These are phyloP conservation scores for Catagonus wagneri DNA, from an alignment of 2,113 vertebrate species.

Conservation along the genomic window DNA sequence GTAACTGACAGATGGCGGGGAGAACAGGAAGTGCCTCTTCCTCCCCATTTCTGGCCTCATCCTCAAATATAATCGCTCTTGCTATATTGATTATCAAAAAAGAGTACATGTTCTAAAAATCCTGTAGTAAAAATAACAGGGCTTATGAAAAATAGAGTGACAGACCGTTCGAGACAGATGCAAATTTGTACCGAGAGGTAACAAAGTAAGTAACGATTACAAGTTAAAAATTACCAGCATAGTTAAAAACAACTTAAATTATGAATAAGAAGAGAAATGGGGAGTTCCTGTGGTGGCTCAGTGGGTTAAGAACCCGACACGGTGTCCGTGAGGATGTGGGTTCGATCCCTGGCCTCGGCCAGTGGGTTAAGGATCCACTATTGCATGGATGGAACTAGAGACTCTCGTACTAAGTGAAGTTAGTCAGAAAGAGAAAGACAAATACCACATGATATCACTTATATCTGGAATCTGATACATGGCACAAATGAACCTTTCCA, in stretches of 20 bases:
- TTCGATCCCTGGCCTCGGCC: too few relatives aligned
- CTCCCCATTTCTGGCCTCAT: background rate
- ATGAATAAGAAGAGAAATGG: background rate
- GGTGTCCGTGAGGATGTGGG: too few relatives aligned
- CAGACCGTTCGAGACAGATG: background rate
- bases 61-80: background rate
- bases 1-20: background rate
- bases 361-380: too few relatives aligned
- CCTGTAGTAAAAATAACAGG: background rate
- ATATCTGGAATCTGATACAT: too few relatives aligned
- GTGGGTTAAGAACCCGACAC: too few relatives aligned
- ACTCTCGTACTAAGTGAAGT: too few relatives aligned
- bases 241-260: background rate
- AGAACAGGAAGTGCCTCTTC: background rate
- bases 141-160: background rate
- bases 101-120: background rate
- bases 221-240: background rate
- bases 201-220: constrained; percentile 28
- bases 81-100: background rate
- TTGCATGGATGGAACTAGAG: too few relatives aligned
- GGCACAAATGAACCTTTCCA: too few relatives aligned
- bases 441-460: too few relatives aligned
- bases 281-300: too few relatives aligned
- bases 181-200: constrained; percentile 32
- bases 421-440: too few relatives aligned